These are phyloP conservation scores for Nesogale talazaci DNA, from an alignment of 2,113 vertebrate species.

Conservation along the genomic window DNA sequence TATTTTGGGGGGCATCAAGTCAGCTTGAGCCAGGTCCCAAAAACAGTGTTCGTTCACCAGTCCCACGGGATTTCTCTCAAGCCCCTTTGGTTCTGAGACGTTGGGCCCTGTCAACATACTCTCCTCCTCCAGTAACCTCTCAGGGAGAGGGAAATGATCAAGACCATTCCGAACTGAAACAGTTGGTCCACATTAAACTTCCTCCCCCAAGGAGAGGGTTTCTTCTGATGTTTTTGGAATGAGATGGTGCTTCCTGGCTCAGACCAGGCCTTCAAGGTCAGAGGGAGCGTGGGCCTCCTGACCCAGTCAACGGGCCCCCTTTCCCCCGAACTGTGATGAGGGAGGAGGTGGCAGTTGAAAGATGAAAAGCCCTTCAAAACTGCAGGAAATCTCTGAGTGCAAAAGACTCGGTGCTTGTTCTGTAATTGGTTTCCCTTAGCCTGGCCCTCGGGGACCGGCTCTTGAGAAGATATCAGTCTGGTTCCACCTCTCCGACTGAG, in stretches of 20 bases:
- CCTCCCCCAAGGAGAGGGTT: background rate
- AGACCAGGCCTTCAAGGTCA: background rate
- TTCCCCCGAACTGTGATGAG: constrained; percentile 4
- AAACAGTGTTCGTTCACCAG: background rate
- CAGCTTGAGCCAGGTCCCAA: constrained; percentile 17
- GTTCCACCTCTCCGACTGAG: background rate
- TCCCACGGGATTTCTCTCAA: background rate
- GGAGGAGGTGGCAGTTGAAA: constrained; percentile 21
- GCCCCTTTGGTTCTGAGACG: background rate
- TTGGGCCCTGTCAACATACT: background rate
- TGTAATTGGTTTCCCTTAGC: constrained; percentile 52
- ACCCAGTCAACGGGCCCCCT: background rate
- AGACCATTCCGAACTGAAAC: background rate
- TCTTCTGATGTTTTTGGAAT: constrained; percentile 1
- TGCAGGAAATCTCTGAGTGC: background rate
- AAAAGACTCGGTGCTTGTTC: background rate
- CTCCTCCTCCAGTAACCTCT: background rate
- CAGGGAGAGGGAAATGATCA: background rate
- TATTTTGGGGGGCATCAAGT: background rate
- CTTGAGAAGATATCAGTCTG: background rate
- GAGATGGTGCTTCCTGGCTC: background rate
- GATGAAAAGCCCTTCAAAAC: constrained; percentile 31
- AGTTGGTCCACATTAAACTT: background rate
- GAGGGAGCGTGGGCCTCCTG: background rate
- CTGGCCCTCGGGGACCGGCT: constrained; percentile 6